Evolutionary conservation across 2,888 invertebrate species (phyloP).

Genomic region (Trissolcus brochymenae): DNA sequence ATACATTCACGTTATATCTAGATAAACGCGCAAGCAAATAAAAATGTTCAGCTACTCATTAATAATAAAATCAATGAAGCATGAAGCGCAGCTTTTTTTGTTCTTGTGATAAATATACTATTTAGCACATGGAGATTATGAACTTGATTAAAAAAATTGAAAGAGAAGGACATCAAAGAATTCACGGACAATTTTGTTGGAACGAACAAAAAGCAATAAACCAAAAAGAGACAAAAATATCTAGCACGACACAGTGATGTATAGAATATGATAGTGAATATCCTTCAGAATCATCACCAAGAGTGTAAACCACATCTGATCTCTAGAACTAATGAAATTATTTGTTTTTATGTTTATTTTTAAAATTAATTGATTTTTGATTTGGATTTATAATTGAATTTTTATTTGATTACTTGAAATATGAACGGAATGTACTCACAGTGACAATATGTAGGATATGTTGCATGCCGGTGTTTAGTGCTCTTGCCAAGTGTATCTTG

Average conservation of each 20-base stretch:
- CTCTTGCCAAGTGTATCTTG: conserved; percentile 69
- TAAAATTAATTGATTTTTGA: too few species aligned
- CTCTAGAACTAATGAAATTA: neutral
- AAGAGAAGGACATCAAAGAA: too few species aligned
- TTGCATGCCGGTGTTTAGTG: conserved; percentile 72
- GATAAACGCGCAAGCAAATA: too few species aligned
- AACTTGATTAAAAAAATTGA: too few species aligned
- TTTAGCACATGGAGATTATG: too few species aligned
- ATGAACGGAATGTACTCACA: conserved; percentile 66
- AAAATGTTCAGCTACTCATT: too few species aligned
- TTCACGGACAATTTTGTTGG: too few species aligned
- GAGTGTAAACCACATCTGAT: conserved; percentile 5
- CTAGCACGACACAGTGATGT: conserved; percentile 14
- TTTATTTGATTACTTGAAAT: neutral
- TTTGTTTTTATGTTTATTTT: neutral
- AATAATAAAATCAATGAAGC: too few species aligned
- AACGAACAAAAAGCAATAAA: too few species aligned
- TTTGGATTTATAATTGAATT: neutral
- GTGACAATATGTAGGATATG: conserved; percentile 64
- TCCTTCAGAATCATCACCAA: conserved; percentile 29
- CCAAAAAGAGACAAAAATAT: neutral
- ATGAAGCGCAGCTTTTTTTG: too few species aligned
- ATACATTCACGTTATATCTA: too few species aligned
- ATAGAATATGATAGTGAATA: conserved; percentile 4
- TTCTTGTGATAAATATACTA: too few species aligned